Evolutionary conservation across 2,113 vertebrate genomes (phyloP).

Genomic region (Chloropsis cyanopogon): DNA sequence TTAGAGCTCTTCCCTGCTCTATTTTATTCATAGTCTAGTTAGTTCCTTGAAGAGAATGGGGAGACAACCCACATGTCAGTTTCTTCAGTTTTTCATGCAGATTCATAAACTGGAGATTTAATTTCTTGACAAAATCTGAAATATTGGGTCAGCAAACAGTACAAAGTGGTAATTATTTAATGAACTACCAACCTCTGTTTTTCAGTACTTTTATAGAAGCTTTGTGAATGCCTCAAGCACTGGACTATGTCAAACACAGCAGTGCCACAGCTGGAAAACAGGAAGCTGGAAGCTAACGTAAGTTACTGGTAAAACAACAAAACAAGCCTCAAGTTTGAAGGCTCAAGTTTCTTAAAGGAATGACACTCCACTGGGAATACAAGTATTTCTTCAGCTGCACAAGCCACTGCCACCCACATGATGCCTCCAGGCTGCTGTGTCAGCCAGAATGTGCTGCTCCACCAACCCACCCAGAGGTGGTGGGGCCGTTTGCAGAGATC

Average conservation of each 20-base stretch:
- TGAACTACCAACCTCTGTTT: neutral
- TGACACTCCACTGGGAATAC: neutral
- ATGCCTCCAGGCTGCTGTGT: neutral
- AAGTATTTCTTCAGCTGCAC: conserved; percentile 48
- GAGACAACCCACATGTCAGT: neutral
- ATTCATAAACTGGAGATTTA: neutral
- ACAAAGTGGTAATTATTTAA: neutral
- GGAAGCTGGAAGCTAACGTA: conserved; percentile 9
- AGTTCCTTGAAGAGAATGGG: neutral
- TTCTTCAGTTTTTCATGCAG: neutral
- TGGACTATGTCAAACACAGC: neutral
- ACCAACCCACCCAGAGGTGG: neutral
- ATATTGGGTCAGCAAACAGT: neutral
- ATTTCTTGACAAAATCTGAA: neutral
- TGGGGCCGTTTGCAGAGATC: neutral
- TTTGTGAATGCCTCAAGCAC: neutral
- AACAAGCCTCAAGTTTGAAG: conserved; percentile 2
- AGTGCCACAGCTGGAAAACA: conserved; percentile 46
- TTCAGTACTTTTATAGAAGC: neutral
- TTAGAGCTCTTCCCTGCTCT: neutral
- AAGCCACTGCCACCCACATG: neutral
- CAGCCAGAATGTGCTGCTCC: neutral
- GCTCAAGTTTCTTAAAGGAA: conserved; percentile 25
- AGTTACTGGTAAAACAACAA: neutral
- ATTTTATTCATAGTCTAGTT: neutral